Evolutionary conservation across 2,888 invertebrate genomes (phyloP).

Genomic region (Apodemia duryi): DNA sequence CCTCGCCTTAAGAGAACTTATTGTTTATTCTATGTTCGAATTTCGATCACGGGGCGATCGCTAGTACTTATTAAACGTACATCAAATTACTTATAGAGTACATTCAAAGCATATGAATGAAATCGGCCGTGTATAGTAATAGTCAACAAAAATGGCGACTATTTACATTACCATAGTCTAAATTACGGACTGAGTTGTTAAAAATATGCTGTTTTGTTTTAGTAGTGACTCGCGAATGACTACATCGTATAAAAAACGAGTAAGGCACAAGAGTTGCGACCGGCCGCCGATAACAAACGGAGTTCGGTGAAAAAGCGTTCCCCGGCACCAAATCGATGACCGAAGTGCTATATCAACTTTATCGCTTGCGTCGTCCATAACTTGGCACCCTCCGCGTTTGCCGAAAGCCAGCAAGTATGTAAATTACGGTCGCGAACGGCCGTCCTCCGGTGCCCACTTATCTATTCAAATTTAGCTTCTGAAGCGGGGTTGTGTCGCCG

Average conservation of each 20-base stretch:
- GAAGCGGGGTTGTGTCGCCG: constrained; percentile 70
- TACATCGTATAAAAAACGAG: constrained; percentile 51
- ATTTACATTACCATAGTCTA: constrained; percentile 33
- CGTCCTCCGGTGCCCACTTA: constrained; percentile 76
- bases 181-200: constrained; percentile 38
- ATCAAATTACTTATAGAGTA: no score
- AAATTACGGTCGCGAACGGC: constrained; percentile 76
- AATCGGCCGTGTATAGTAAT: background rate
- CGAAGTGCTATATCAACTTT: constrained; percentile 75
- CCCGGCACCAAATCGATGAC: constrained; percentile 67
- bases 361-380: constrained; percentile 74
- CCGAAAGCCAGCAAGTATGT: constrained; percentile 78
- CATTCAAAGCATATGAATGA: no score
- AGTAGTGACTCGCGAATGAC: constrained; percentile 41
- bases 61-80: no score
- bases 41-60: no score
- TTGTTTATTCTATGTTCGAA: no score
- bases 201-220: constrained; percentile 38
- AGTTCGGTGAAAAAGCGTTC: constrained; percentile 65
- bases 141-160: constrained; percentile 29
- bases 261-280: constrained; percentile 32
- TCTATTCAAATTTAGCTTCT: constrained; percentile 77
- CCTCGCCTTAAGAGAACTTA: no score
- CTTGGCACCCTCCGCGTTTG: constrained; percentile 69
- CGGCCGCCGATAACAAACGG: constrained; percentile 55